Percentiles rank a stretch among this genome's conserved stretches.
phyloP scores from a whole-genome alignment of 2,888 invertebrate species.

The Acleris holmiana region DNA sequence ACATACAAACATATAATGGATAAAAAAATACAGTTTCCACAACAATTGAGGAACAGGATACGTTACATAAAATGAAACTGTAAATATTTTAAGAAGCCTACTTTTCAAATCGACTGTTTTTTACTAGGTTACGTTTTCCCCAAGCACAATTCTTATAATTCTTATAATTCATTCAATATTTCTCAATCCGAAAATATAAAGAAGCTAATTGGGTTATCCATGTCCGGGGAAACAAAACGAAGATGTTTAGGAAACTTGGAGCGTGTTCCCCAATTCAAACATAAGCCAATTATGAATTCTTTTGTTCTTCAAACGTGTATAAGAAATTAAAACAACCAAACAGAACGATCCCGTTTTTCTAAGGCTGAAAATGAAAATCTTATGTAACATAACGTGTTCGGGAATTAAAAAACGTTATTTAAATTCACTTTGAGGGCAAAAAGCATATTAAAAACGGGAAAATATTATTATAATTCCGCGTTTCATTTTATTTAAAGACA shows the following conservation, averaged over 20 bases:
- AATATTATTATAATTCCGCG: slow-evolving; percentile 5
- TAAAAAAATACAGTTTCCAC: no score
- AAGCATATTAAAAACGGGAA: slow-evolving; percentile 13
- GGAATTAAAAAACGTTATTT: slow-evolving; percentile 17
- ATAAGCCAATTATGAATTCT: slow-evolving; percentile 33
- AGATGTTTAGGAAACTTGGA: background rate
- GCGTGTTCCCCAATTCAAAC: slow-evolving; percentile 25
- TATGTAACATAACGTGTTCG: slow-evolving; percentile 4
- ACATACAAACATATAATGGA: no score
- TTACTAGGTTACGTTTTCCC: no score
- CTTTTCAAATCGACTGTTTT: no score
- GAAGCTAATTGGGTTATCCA: slow-evolving; percentile 7
- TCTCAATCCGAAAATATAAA: slow-evolving; percentile 5
- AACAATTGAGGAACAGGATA: no score
- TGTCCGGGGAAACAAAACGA: slow-evolving; percentile 15
- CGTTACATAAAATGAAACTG: no score
- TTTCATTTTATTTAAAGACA: slow-evolving; percentile 17
- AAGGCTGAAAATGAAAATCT: slow-evolving; percentile 8
- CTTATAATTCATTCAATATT: slow-evolving; percentile 15
- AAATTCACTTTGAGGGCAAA: slow-evolving; percentile 21
- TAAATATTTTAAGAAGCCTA: no score
- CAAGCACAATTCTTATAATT: slow-evolving; percentile 21
- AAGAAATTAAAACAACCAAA: slow-evolving; percentile 29
- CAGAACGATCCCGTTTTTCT: slow-evolving; percentile 18
- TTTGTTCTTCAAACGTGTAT: slow-evolving; percentile 26